Evolutionary conservation across 2,888 invertebrate genomes (phyloP).

Genomic region (Laothoe populi): DNA sequence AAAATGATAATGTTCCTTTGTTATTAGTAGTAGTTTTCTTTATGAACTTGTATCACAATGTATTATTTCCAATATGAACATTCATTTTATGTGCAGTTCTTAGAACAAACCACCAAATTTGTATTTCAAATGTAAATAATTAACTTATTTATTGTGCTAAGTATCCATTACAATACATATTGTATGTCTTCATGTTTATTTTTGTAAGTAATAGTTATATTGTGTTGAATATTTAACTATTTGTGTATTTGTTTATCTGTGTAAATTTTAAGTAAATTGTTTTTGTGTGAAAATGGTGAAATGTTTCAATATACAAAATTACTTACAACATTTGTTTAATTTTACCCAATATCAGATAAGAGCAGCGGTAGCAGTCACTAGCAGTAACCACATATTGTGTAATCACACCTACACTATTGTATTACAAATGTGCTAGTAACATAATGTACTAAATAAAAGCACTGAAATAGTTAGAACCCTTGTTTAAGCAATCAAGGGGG

Average conservation of each 20-base stretch:
- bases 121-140: constrained; percentile 53
- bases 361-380: neutral
- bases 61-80: constrained; percentile 13
- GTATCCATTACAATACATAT: constrained; percentile 50
- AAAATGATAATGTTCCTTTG: constrained; percentile 29
- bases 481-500: constrained; percentile 38
- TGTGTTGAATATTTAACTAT: constrained; percentile 78
- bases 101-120: constrained; percentile 34
- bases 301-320: constrained; percentile 82
- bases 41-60: neutral
- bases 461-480: constrained; percentile 5
- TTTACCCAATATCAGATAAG: constrained; percentile 32
- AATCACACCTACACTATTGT: neutral
- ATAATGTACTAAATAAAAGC: neutral
- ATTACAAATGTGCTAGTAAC: neutral
- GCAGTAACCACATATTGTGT: constrained; percentile 1
- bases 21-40: constrained; percentile 31
- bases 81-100: constrained; percentile 25
- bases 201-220: constrained; percentile 74
- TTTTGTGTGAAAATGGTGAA: constrained; percentile 81
- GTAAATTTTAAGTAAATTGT: constrained; percentile 76
- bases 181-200: constrained; percentile 67
- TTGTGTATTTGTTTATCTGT: constrained; percentile 74
- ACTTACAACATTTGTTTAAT: constrained; percentile 69
- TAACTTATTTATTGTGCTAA: constrained; percentile 60